Conservation (phyloP, 2,888 invertebrate genomes). For the Drosophila kuntzei region DNA sequence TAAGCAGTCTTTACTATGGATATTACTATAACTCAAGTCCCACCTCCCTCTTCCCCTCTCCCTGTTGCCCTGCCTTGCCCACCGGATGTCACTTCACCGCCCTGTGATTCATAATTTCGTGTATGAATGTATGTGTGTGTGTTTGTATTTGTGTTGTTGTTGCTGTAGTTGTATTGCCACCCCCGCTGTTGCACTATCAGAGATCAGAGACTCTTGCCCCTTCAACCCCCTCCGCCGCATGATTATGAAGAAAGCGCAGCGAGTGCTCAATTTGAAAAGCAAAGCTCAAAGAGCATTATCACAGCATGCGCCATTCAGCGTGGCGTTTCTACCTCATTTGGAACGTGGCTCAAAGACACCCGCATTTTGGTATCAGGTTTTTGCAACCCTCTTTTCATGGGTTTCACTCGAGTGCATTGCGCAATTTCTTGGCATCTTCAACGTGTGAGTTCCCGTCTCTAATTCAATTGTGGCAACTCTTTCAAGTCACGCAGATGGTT, state of each 20-base stretch:
- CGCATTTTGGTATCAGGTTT: constrained; percentile 68
- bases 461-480: constrained; percentile 28
- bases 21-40: constrained; percentile 13
- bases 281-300: constrained; percentile 76
- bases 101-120: constrained; percentile 69
- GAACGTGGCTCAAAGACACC: constrained; percentile 52
- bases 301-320: constrained; percentile 68
- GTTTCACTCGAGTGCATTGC: constrained; percentile 54
- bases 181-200: constrained; percentile 41
- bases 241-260: constrained; percentile 61
- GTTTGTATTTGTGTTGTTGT: constrained; percentile 27
- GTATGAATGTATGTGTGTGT: constrained; percentile 30
- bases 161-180: constrained; percentile 24
- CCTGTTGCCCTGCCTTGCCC: constrained; percentile 19
- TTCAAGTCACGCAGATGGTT: constrained; percentile 2
- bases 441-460: constrained; percentile 59
- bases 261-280: constrained; percentile 79
- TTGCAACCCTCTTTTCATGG: constrained; percentile 25
- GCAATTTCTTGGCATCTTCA: constrained; percentile 59
- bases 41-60: background rate
- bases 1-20: constrained; percentile 33
- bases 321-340: constrained; percentile 3
- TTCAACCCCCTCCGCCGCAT: background rate
- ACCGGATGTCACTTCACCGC: constrained; percentile 66
- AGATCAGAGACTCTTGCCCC: constrained; percentile 48